Conservation (phyloP, 2,797 vertebrate species). For the Mormyrus hasselquistii region DNA sequence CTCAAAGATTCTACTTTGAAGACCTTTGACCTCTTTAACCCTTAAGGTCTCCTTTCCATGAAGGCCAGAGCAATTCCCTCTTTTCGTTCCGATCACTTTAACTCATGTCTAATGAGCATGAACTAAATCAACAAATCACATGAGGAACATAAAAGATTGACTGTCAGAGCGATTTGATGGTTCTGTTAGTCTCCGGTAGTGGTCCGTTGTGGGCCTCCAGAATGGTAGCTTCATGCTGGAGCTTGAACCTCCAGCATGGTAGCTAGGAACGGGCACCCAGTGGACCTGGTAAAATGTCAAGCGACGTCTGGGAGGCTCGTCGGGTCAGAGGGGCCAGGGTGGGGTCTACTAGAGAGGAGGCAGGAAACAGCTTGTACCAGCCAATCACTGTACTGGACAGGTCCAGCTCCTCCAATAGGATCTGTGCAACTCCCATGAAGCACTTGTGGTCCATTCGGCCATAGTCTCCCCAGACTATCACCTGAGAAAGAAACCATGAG, state of each 20-base stretch:
- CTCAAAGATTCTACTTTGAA: neutral
- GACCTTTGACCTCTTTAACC: neutral
- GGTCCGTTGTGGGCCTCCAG: neutral
- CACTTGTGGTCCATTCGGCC: conserved; percentile 98
- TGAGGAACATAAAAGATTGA: conserved; percentile 59
- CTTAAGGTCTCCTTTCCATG: neutral
- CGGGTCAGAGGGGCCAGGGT: conserved; percentile 92
- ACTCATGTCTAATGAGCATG: neutral
- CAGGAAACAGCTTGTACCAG: conserved; percentile 99
- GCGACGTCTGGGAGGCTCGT: conserved; percentile 94
- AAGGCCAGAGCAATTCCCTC: neutral
- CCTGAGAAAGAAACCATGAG: conserved; percentile 54
- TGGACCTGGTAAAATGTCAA: conserved; percentile 92
- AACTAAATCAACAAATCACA: neutral
- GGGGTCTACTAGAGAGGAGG: conserved; percentile 95
- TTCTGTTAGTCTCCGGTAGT: conserved; percentile 58
- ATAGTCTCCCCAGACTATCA: conserved; percentile 98
- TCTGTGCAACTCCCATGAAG: conserved; percentile 99
- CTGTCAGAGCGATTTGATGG: conserved; percentile 91
- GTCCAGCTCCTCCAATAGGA: conserved; percentile 95
- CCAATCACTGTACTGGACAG: conserved; percentile 97
- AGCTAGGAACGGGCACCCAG: conserved; percentile 88
- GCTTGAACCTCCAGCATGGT: conserved; percentile 37
- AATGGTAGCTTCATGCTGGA: conserved; percentile 57
- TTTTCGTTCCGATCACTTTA: neutral